Evolutionary conservation across 2,888 invertebrate species (phyloP), one percentile per base, ranked within the genome.

Genomic region (Zelleria hepariella): DNA sequence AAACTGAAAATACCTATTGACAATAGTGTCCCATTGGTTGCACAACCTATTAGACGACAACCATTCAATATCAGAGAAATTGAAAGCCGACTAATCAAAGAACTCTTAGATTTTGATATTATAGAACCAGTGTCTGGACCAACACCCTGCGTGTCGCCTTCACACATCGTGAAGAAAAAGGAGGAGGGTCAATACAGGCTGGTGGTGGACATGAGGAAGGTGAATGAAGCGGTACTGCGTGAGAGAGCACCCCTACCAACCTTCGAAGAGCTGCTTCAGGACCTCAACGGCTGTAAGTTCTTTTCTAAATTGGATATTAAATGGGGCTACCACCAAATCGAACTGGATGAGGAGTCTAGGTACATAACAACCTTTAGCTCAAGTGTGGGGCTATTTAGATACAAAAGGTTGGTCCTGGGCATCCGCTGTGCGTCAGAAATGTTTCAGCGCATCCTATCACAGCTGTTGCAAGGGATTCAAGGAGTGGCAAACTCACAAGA

Each of bases 271-370:
- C 53, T 63, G 0, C 25, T 61, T 2, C 42, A 48, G 10, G 61
- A 61, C 24, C 47, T 61, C 0, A 59, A 61, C 21, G 61, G 61
- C 5, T 61, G 59, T 15, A 63, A 57, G 26, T 63, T 48, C 52
- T 63, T 63, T 42, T 62, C 63, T 7, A 20, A 51, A 1, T 7
- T 63, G 42, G 61, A 63, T n/a, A 47, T 63, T 1, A 61, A 59
- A 18, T 63, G 48, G 24, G 62, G 61, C 1, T 62, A 57, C 24
- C 60, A 63, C 49, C 63, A 63, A 32, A 3, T 63, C 15, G 60
- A 61, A 18, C 26, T 63, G 1, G 56, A 62, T 23, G 60, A 62
- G n/a, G 55, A 59, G 2, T 62, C 58, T 18, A 58, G 60, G 27
- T 2, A 7, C 2, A 61, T 62, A 6, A 61, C 61, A 10, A 32